These are phyloP conservation scores for Apantesis nais DNA, from an alignment of 2,888 invertebrate genomes.

Conservation along the genomic window DNA sequence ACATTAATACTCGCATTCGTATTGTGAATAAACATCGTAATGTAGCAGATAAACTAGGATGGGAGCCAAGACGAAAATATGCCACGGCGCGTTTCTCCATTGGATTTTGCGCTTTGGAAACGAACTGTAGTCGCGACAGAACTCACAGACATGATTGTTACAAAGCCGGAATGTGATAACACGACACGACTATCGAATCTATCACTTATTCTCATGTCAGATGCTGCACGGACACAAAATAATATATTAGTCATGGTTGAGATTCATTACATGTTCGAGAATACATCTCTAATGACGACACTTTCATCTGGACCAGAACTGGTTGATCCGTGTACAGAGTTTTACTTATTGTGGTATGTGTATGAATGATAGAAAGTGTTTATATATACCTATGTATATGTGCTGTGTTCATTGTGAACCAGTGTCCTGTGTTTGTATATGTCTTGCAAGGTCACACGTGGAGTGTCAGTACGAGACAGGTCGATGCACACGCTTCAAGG, in stretches of 20 bases:
- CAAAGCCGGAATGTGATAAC: conserved; percentile 67
- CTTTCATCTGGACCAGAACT: conserved; percentile 51
- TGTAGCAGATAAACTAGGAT: conserved; percentile 86
- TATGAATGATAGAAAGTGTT: conserved; percentile 52
- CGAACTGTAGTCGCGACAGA: conserved; percentile 72
- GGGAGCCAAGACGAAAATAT: conserved; percentile 86
- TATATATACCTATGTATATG: conserved; percentile 66
- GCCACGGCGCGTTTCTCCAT: conserved; percentile 85
- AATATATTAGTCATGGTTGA: conserved; percentile 46
- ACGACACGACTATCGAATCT: conserved; percentile 38
- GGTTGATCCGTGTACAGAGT: conserved; percentile 29
- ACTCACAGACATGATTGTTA: conserved; percentile 69
- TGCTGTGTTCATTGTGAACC: conserved; percentile 61
- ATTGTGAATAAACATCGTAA: conserved; percentile 86
- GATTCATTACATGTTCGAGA: conserved; percentile 50
- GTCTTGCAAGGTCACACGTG: conserved; percentile 80
- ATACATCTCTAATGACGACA: conserved; percentile 49
- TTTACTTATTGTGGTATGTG: conserved; percentile 28
- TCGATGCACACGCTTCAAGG: conserved; percentile 82
- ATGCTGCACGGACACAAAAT: conserved; percentile 40
- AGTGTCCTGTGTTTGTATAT: conserved; percentile 67
- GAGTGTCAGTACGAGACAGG: conserved; percentile 72
- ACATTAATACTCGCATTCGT: conserved; percentile 83
- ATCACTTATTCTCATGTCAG: conserved; percentile 37
- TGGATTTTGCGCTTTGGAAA: conserved; percentile 83